Conservation (phyloP, 2,888 invertebrate genomes). For the Troglohyphantes excavatus region DNA sequence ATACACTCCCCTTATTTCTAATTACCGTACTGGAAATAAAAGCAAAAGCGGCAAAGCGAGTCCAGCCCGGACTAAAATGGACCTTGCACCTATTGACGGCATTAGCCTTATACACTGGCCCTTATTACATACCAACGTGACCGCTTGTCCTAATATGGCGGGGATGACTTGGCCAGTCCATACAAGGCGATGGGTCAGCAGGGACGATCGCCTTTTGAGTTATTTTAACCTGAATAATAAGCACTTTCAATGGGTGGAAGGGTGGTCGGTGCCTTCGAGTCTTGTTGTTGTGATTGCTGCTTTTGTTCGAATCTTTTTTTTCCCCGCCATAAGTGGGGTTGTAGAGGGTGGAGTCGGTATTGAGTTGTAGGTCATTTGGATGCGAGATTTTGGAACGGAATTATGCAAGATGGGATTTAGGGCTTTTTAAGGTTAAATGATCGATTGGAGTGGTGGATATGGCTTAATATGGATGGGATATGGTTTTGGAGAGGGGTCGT, state of each 20-base stretch:
- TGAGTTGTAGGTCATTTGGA: constrained; percentile 16
- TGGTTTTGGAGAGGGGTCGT: too few relatives aligned
- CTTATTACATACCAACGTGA: constrained; percentile 26
- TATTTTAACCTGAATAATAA: constrained; percentile 19
- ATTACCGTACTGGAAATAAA: neutral
- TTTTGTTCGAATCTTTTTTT: neutral
- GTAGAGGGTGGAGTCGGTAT: neutral
- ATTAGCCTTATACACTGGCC: neutral
- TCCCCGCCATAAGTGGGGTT: neutral
- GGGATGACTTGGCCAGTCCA: constrained; percentile 31
- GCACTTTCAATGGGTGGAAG: constrained; percentile 24
- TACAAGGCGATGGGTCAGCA: constrained; percentile 43
- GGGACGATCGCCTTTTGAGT: too few relatives aligned
- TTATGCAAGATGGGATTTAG: neutral
- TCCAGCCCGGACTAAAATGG: constrained; percentile 12
- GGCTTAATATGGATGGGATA: too few relatives aligned
- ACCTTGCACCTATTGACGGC: constrained; percentile 2
- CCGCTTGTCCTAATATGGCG: constrained; percentile 44
- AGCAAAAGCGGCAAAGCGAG: neutral
- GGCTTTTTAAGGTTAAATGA: too few relatives aligned
- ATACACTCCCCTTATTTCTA: constrained; percentile 15
- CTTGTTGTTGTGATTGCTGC: neutral
- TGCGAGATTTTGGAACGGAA: neutral
- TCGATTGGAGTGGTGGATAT: too few relatives aligned
- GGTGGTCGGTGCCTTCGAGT: constrained; percentile 27